Conservation (phyloP, 35 echinoderm and acorn worm species). For the Acanthaster planci region DNA sequence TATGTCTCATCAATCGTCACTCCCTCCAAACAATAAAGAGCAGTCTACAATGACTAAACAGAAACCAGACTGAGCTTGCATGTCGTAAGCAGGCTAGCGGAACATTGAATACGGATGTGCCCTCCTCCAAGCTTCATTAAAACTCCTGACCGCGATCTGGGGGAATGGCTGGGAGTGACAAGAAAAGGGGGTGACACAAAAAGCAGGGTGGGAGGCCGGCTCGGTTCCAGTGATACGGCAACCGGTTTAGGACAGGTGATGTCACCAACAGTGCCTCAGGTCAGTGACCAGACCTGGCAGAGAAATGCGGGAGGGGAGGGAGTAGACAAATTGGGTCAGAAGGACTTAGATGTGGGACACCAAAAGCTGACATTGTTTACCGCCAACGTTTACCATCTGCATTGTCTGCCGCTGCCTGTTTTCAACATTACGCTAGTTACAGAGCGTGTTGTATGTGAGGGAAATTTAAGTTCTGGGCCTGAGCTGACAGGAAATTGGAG, state of each 20-base stretch:
- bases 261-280: background rate
- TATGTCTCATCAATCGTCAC: background rate
- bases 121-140: background rate
- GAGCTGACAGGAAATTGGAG: no score
- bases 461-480: no score
- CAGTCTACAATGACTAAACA: constrained; percentile 5
- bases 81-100: constrained; percentile 1
- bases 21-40: background rate
- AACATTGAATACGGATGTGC: constrained; percentile 26
- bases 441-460: no score
- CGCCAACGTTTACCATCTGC: no score
- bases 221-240: no score
- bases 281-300: constrained; percentile 17
- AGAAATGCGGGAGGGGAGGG: no score
- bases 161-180: background rate
- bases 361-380: no score
- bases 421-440: no score
- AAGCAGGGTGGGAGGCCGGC: background rate
- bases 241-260: no score
- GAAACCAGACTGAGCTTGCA: background rate
- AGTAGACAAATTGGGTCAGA: no score
- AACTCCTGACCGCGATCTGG: background rate
- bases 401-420: no score
- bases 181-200: background rate
- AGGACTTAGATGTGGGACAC: no score